phyloP scores from a whole-genome alignment of 2,797 vertebrate genomes.

The Esox masquinongy region DNA sequence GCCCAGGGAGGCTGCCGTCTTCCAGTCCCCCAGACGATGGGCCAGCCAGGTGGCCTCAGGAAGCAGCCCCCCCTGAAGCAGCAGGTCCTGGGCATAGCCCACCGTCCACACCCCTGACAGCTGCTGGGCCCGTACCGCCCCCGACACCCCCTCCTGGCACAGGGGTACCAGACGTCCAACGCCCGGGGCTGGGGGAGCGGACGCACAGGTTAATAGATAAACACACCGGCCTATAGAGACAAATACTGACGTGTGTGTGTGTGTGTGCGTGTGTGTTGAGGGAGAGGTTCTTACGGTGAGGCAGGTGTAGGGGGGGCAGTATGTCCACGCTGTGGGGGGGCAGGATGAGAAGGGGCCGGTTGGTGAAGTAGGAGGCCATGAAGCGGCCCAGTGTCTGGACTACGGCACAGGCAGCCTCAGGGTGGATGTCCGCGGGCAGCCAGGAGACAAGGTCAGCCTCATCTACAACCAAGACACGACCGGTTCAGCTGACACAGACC shows the following conservation, averaged over 20 bases:
- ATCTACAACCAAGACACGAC: slow-evolving; percentile 41
- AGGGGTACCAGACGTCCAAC: slow-evolving; percentile 77
- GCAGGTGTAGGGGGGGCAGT: slow-evolving; percentile 84
- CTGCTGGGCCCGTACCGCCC: slow-evolving; percentile 80
- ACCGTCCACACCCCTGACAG: slow-evolving; percentile 91
- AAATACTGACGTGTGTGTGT: neutral
- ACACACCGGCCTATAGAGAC: neutral
- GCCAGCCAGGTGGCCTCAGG: slow-evolving; percentile 92
- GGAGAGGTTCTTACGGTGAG: slow-evolving; percentile 67
- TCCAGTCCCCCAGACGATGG: slow-evolving; percentile 89
- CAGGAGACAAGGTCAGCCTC: slow-evolving; percentile 57
- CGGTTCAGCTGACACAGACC: neutral
- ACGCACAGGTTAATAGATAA: neutral
- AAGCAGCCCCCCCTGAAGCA: slow-evolving; percentile 86
- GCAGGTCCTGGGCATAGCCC: slow-evolving; percentile 88
- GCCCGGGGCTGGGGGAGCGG: slow-evolving; percentile 46
- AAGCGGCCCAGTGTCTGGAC: slow-evolving; percentile 89
- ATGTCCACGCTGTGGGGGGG: slow-evolving; percentile 85
- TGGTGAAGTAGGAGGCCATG: slow-evolving; percentile 95
- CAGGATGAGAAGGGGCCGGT: slow-evolving; percentile 81
- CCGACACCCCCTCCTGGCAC: slow-evolving; percentile 75
- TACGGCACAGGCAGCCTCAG: slow-evolving; percentile 78
- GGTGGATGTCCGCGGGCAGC: slow-evolving; percentile 63
- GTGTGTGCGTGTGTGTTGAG: neutral
- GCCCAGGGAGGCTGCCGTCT: slow-evolving; percentile 84